These are phyloP conservation scores for Pegoplata infirma DNA, from an alignment of 2,888 invertebrate genomes.

Conservation along the genomic window DNA sequence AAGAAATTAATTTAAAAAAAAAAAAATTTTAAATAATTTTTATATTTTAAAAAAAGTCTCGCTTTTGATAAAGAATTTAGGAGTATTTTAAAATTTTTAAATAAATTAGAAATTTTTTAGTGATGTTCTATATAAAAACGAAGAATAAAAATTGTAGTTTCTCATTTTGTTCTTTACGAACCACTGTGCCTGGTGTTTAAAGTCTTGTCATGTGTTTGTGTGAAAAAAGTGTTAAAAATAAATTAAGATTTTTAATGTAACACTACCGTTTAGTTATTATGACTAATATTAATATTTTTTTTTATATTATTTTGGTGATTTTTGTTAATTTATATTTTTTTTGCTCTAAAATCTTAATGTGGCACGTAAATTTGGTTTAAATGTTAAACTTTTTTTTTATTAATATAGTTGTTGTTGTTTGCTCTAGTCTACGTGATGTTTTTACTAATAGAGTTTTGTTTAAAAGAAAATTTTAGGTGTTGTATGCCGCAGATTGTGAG, in stretches of 20 bases:
- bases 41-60: conserved; percentile 41
- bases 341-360: conserved; percentile 53
- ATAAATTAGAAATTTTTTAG: background rate
- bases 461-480: background rate
- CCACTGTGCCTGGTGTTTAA: background rate
- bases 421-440: background rate
- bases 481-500: background rate
- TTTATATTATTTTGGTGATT: background rate
- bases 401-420: background rate
- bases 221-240: background rate
- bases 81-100: background rate
- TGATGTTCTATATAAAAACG: background rate
- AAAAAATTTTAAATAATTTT: background rate
- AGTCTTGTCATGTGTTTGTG: background rate
- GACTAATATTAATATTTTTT: background rate
- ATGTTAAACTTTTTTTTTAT: background rate
- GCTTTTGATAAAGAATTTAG: conserved; percentile 11
- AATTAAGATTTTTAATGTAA: background rate
- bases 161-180: background rate
- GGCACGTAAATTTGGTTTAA: conserved; percentile 54
- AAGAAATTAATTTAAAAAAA: conserved; percentile 11
- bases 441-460: background rate
- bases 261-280: background rate
- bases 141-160: background rate
- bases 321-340: background rate